Base-by-base conservation (phyloP, 2,113 vertebrate genomes). In the Limnothrissa miodon region DNA sequence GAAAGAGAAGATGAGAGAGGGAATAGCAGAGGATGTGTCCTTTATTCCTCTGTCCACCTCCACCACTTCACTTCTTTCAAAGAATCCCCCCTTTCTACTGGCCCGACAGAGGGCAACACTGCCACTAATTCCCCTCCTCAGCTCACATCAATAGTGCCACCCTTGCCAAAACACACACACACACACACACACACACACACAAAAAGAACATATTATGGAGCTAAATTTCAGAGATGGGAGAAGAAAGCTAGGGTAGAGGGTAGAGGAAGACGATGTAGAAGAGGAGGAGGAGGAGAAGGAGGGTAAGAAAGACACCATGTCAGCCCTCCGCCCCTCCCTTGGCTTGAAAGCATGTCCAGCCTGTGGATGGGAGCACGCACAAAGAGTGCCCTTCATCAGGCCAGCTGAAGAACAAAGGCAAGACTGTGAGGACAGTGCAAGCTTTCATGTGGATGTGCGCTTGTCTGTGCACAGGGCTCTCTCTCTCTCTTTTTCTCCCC, bases 311-410 rank as follows among this genome's bases (percentile, higher is more conserved):
- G 56, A 59, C 6, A 7, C 78, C 29, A 33, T 81, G 70, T 78
- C 85, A 59, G 29, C 80, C 80, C 51, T 36, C 66, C 84, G 48
- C 23, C 80, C 80, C 45, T 36, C 66, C 48, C 48, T 21, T 17
- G 48, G 48, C 51, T 83, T 85, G 39, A 86, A 85, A 83, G 84
- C 82, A 70, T 39, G 78, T 81, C 46, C 83, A 87, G 85, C 19
- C 70, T 25, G 46, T 82, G 62, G 70, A 62, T 25, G 66, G 82
- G 79, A 81, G 84, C 82, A 33, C 82, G n/a, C n/a, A 87, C 81
- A 87, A 87, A 87, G 84, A 78, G 85, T 87, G 79, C 83, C 81
- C 85, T 86, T 87, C 80, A 86, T 86, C 87, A 89, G 84, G 78
- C 44, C 53, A 85, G 81, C 42, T 39, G 84, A 85, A 82, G 86